Percentiles rank a stretch among this genome's conserved stretches.
phyloP scores from a whole-genome alignment of 2,113 vertebrate genomes.

The Grallaria varia region DNA sequence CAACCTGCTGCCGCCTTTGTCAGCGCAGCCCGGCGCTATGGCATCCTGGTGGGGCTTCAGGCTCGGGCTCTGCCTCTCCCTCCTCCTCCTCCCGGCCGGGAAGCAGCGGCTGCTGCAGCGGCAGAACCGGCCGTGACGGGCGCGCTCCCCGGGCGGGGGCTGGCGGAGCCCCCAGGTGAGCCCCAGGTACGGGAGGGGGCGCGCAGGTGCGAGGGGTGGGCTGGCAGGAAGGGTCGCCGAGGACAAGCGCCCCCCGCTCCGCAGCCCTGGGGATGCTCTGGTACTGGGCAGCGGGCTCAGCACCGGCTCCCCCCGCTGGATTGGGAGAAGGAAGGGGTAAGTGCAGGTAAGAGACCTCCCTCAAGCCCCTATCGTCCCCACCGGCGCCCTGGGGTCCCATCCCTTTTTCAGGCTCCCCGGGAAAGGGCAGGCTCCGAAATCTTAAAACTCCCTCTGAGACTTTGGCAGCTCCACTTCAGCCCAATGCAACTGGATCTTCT shows the following conservation, averaged over 20 bases:
- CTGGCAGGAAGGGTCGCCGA: neutral
- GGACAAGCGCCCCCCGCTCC: neutral
- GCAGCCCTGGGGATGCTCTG: neutral
- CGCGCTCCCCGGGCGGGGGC: neutral
- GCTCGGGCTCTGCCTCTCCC: neutral
- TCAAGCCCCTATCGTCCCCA: neutral
- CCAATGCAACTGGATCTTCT: neutral
- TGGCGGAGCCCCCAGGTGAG: constrained; percentile 35
- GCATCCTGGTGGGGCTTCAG: neutral
- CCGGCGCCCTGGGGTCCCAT: neutral
- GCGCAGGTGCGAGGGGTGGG: neutral
- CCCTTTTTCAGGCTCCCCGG: neutral
- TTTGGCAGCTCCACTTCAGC: neutral
- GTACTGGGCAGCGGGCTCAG: neutral
- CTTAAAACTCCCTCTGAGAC: neutral
- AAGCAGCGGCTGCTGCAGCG: constrained; percentile 44
- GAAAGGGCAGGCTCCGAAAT: neutral
- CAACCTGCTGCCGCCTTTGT: constrained; percentile 53
- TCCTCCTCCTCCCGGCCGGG: neutral
- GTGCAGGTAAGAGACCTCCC: neutral
- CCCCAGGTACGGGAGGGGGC: neutral
- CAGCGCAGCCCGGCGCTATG: constrained; percentile 54
- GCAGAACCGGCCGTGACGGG: constrained; percentile 8
- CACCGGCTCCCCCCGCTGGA: rapidly evolving
- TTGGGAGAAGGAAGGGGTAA: neutral